Evolutionary conservation across 1,140 invertebrate genomes (phyloP).

Genomic region (Eueides isabella): DNA sequence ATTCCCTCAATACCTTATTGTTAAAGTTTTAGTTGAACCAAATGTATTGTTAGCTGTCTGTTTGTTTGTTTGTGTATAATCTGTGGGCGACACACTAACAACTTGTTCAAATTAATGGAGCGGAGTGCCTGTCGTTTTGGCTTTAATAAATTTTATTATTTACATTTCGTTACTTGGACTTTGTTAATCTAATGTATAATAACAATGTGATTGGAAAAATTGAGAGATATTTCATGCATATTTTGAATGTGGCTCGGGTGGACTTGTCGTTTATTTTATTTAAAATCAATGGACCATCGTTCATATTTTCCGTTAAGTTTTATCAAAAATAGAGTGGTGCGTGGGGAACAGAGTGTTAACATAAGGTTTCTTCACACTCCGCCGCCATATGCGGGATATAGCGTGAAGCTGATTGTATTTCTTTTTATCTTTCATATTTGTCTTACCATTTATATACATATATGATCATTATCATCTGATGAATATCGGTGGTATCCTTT

Average conservation of each 20-base stretch:
- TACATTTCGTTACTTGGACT: conserved; percentile 3
- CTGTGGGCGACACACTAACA: background rate
- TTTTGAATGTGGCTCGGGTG: background rate
- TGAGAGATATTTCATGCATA: background rate
- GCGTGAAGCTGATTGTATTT: too few relatives aligned
- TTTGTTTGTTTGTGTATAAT: background rate
- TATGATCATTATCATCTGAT: too few relatives aligned
- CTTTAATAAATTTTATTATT: conserved; percentile 6
- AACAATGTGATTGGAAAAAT: background rate
- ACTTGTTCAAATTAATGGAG: background rate
- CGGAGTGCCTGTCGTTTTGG: background rate
- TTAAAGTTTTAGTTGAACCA: conserved; percentile 11
- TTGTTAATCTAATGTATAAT: background rate
- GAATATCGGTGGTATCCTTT: too few relatives aligned
- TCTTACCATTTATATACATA: too few relatives aligned
- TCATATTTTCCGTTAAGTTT: too few relatives aligned
- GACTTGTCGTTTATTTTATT: background rate
- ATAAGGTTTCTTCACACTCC: too few relatives aligned
- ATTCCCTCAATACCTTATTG: background rate
- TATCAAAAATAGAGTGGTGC: too few relatives aligned
- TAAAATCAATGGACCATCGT: too few relatives aligned
- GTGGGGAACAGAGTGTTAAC: too few relatives aligned
- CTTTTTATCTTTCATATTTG: too few relatives aligned
- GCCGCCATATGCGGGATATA: too few relatives aligned
- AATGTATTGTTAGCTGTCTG: background rate